phyloP scores from a whole-genome alignment of 2,888 invertebrate genomes.

The Habrosyne pyritoides region DNA sequence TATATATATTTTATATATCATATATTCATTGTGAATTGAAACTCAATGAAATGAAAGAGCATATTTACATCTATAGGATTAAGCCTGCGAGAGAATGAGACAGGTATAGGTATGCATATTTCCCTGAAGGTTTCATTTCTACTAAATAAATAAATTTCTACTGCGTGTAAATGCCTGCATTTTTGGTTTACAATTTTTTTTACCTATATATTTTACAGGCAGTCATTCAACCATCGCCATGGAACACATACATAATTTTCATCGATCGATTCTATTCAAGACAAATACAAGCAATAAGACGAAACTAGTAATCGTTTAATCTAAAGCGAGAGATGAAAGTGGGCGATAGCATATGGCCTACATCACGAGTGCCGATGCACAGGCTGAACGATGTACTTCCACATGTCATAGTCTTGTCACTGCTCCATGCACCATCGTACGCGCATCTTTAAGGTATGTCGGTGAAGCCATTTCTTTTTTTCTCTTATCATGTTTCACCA shows the following conservation, averaged over 20 bases:
- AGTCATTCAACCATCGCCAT: slow-evolving; percentile 15
- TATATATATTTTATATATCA: no score
- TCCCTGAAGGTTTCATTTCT: no score
- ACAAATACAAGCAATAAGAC: slow-evolving; percentile 77
- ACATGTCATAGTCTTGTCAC: slow-evolving; percentile 66
- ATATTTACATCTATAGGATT: no score
- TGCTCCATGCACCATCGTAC: slow-evolving; percentile 44
- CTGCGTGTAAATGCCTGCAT: no score
- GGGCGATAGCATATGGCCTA: slow-evolving; percentile 60
- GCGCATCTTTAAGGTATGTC: slow-evolving; percentile 14
- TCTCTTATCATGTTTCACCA: slow-evolving; percentile 40
- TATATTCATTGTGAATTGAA: no score
- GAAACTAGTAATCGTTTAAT: slow-evolving; percentile 78
- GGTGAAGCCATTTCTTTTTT: slow-evolving; percentile 9
- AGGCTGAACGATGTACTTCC: slow-evolving; percentile 47
- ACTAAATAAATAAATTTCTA: no score
- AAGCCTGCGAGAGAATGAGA: no score
- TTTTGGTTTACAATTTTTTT: no score
- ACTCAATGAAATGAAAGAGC: no score
- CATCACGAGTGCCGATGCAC: slow-evolving; percentile 45
- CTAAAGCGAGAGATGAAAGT: slow-evolving; percentile 79
- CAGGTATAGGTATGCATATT: no score
- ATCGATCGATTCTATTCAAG: slow-evolving; percentile 61
- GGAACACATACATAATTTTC: slow-evolving; percentile 64
- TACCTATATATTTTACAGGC: slow-evolving; percentile 14